These are phyloP conservation scores for Crossocerus cetratus DNA, from an alignment of 2,888 invertebrate genomes.

Conservation along the genomic window DNA sequence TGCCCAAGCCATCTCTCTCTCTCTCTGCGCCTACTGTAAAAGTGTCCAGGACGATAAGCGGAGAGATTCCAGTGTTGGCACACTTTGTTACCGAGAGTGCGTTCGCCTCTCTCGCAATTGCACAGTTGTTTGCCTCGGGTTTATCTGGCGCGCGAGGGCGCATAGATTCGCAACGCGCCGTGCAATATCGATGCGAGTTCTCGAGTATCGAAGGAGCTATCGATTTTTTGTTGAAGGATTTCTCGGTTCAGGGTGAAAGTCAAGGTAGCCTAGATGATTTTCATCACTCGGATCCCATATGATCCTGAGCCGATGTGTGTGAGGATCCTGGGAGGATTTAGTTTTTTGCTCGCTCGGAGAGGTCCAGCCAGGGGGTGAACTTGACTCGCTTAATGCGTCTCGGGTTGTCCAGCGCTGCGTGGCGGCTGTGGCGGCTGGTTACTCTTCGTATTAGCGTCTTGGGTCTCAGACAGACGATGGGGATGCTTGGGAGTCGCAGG, in stretches of 20 bases:
- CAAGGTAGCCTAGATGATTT: too few species aligned
- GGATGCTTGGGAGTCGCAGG: constrained; percentile 46
- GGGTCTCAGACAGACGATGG: constrained; percentile 20
- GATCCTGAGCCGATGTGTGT: too few species aligned
- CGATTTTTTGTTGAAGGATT: too few species aligned
- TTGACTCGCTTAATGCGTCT: constrained; percentile 55
- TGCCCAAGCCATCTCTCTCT: background rate
- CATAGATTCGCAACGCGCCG: too few species aligned
- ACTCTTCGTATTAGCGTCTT: constrained; percentile 14
- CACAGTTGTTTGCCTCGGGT: background rate
- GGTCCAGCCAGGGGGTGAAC: constrained; percentile 41
- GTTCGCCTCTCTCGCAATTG: background rate
- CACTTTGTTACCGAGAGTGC: constrained; percentile 10
- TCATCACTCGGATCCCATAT: too few species aligned
- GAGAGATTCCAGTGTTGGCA: constrained; percentile 25
- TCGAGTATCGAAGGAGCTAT: too few species aligned
- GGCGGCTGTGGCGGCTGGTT: constrained; percentile 32
- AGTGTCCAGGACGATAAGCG: constrained; percentile 22
- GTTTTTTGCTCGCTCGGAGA: too few species aligned
- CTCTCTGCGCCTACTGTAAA: constrained; percentile 31
- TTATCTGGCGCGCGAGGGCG: constrained; percentile 7
- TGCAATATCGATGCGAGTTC: too few species aligned
- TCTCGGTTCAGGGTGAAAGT: too few species aligned
- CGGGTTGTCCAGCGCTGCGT: constrained; percentile 60
- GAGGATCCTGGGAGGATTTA: too few species aligned